Evolutionary conservation across 2,888 invertebrate species (phyloP).

Genomic region (Chironomus tentans): DNA sequence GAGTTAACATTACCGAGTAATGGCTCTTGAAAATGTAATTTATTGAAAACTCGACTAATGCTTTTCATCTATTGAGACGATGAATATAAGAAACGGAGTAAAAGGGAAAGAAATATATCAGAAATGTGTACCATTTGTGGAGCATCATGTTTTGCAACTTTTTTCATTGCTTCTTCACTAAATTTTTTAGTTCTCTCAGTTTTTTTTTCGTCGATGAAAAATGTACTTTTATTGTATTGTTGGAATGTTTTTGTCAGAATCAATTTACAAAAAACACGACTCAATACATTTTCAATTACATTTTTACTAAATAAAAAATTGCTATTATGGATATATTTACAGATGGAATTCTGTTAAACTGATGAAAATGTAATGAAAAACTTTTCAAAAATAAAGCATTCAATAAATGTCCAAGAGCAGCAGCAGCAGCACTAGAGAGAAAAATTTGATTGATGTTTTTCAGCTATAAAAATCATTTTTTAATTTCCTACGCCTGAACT

Average conservation of each 20-base stretch:
- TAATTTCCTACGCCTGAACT: no score
- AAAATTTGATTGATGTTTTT: no score
- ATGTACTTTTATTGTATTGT: neutral
- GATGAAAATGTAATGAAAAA: no score
- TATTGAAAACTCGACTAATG: constrained; percentile 1
- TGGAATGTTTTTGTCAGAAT: constrained; percentile 14
- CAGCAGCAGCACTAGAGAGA: no score
- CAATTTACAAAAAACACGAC: constrained; percentile 15
- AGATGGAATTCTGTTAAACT: no score
- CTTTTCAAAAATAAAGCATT: no score
- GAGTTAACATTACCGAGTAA: neutral
- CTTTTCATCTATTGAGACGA: neutral
- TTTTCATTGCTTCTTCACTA: neutral
- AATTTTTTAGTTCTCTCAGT: neutral
- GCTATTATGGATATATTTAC: no score
- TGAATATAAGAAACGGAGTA: neutral
- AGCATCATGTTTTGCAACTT: neutral
- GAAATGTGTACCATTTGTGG: neutral
- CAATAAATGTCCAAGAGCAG: no score
- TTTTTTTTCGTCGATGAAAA: neutral
- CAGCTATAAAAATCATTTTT: no score
- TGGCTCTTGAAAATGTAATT: constrained; percentile 9
- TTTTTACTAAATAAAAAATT: neutral
- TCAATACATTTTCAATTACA: constrained; percentile 14
- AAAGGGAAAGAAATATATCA: neutral